Percentiles rank a stretch among this genome's conserved stretches.
Evolutionary conservation across 2,888 invertebrate species (phyloP).

Genomic region (Teleogryllus oceanicus): DNA sequence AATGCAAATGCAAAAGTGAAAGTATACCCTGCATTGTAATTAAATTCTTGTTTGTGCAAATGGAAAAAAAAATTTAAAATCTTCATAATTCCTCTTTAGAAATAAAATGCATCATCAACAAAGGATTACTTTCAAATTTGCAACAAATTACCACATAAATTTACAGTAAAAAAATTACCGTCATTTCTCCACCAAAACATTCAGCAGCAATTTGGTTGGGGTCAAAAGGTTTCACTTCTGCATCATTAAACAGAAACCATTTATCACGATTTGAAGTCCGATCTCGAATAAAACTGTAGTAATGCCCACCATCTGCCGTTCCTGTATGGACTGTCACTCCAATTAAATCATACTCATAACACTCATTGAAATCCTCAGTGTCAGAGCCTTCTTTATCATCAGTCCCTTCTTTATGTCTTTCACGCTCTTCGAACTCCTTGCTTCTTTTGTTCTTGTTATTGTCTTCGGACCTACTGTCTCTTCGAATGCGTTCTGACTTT

Average conservation of each 20-base stretch:
- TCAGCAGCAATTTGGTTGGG: slow-evolving; percentile 91
- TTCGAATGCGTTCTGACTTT: slow-evolving; percentile 39
- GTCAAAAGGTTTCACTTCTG: slow-evolving; percentile 92
- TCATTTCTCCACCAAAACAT: slow-evolving; percentile 97
- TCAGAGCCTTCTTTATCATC: slow-evolving; percentile 38
- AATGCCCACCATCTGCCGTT: slow-evolving; percentile 96
- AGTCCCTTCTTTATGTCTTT: slow-evolving; percentile 37
- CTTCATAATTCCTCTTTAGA: neutral
- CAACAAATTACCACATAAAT: neutral
- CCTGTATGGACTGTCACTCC: slow-evolving; percentile 97
- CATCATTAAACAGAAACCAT: slow-evolving; percentile 90
- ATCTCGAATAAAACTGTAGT: slow-evolving; percentile 93
- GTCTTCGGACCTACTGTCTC: slow-evolving; percentile 36
- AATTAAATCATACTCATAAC: slow-evolving; percentile 68
- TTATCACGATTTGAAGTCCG: slow-evolving; percentile 73
- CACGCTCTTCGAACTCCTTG: slow-evolving; percentile 39
- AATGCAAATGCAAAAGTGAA: too few species aligned
- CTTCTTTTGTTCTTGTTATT: slow-evolving; percentile 31
- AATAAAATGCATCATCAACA: too few species aligned
- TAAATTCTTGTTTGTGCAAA: too few species aligned
- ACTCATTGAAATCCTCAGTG: slow-evolving; percentile 58
- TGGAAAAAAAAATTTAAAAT: slow-evolving; percentile 29
- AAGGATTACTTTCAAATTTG: too few species aligned
- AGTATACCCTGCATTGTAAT: too few species aligned
- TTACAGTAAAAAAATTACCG: slow-evolving; percentile 54